Evolutionary conservation across 2,888 invertebrate genomes (phyloP).

Genomic region (Chirona hameri): DNA sequence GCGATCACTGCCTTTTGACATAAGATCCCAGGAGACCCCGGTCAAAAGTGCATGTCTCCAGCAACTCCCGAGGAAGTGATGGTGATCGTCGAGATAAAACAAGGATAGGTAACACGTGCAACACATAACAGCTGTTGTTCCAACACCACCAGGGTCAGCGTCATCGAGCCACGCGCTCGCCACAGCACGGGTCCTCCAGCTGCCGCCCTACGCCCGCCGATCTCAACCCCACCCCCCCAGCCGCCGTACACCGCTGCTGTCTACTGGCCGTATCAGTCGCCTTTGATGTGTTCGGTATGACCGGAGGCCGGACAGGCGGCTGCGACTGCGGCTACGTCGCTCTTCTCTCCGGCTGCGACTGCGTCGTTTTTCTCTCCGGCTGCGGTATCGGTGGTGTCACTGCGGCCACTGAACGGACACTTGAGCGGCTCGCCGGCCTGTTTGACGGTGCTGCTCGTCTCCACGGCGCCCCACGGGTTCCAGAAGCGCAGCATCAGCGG

Average conservation of each 20-base stretch:
- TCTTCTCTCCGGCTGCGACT: background rate
- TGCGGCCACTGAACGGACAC: background rate
- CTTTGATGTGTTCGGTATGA: background rate
- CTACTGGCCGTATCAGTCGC: background rate
- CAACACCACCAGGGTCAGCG: no score
- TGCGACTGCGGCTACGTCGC: background rate
- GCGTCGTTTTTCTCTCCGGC: background rate
- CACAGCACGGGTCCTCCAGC: no score
- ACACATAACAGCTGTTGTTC: no score
- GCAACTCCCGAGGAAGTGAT: no score
- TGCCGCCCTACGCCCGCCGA: background rate
- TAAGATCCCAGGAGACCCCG: no score
- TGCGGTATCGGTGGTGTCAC: background rate
- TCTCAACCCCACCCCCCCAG: background rate
- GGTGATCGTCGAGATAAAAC: no score
- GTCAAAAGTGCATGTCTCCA: no score
- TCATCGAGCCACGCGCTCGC: no score
- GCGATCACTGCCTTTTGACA: no score
- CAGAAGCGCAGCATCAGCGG: constrained; percentile 74
- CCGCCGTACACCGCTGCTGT: background rate
- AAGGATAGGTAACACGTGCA: no score
- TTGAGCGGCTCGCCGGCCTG: background rate
- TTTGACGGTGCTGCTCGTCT: constrained; percentile 44
- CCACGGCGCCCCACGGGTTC: constrained; percentile 65
- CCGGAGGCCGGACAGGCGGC: background rate